Percentiles rank a stretch among this genome's conserved stretches.
Conservation (phyloP, 2,888 invertebrate genomes). For the Yponomeuta sedellus region DNA sequence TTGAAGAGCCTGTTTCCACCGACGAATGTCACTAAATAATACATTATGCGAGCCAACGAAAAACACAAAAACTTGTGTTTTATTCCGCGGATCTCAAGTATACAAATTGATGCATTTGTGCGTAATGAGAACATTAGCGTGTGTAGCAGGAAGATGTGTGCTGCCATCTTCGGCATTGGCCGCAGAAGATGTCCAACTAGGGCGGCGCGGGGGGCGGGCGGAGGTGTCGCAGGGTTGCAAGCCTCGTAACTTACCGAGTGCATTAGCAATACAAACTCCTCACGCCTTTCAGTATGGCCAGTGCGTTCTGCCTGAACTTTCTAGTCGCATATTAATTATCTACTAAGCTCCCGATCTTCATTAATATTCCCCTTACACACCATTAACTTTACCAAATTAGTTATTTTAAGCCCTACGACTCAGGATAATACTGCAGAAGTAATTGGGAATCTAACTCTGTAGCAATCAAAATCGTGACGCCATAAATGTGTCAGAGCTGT, state of each 20-base stretch:
- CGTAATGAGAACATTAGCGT: constrained; percentile 55
- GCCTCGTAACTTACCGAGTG: constrained; percentile 42
- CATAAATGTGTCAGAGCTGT: constrained; percentile 21
- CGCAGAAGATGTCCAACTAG: constrained; percentile 48
- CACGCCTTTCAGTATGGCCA: background rate
- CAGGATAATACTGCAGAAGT: background rate
- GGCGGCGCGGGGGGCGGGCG: constrained; percentile 36
- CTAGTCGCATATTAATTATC: background rate
- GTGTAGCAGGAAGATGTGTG: constrained; percentile 31
- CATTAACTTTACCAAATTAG: background rate
- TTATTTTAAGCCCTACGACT: background rate
- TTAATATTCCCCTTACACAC: background rate
- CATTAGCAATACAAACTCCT: constrained; percentile 33
- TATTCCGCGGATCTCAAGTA: constrained; percentile 36
- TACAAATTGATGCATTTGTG: constrained; percentile 49
- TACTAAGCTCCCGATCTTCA: background rate
- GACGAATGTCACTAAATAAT: constrained; percentile 15
- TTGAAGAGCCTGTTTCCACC: constrained; percentile 13
- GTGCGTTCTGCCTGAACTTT: background rate
- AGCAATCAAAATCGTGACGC: constrained; percentile 18
- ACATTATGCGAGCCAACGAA: constrained; percentile 24
- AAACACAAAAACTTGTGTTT: constrained; percentile 27
- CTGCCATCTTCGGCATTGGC: constrained; percentile 50
- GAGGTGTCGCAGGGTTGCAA: constrained; percentile 37
- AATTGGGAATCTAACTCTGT: constrained; percentile 10